Evolutionary conservation across 1,140 invertebrate species (phyloP).

Genomic region (Varroa destructor): DNA sequence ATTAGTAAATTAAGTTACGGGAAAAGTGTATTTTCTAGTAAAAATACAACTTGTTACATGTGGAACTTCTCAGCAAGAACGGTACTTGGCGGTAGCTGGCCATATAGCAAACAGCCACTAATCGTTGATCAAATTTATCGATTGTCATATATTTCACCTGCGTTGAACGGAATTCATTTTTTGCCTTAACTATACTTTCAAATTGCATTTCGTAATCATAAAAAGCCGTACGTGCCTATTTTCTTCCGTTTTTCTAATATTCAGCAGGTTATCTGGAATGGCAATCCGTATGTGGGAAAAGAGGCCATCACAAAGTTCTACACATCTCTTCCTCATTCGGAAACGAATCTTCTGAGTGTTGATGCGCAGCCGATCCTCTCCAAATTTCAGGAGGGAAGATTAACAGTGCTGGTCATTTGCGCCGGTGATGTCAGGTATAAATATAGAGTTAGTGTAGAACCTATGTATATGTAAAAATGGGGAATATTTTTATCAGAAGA

Average conservation of each 20-base stretch:
- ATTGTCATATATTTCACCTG: not conserved
- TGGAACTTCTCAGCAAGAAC: too few species aligned
- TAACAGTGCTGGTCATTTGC: not conserved
- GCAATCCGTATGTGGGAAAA: slow-evolving; percentile 6
- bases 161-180: not conserved
- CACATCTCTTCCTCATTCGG: slow-evolving; percentile 1
- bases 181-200: not conserved
- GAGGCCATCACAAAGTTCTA: slow-evolving; percentile 21
- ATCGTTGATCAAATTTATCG: too few species aligned
- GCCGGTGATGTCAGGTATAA: slow-evolving; percentile 1
- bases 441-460: not conserved
- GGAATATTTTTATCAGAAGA: too few species aligned
- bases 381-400: slow-evolving; percentile 10
- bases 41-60: too few species aligned
- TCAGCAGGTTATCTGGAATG: slow-evolving; percentile 27
- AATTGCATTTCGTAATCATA: not conserved
- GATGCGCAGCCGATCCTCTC: not conserved
- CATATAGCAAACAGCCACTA: too few species aligned
- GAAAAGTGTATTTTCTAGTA: too few species aligned
- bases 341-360: slow-evolving; percentile 3
- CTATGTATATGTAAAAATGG: too few species aligned
- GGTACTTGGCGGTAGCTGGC: too few species aligned
- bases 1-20: too few species aligned
- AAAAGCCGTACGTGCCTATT: not conserved
- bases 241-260: slow-evolving; percentile 1